These are phyloP conservation scores for Apis dorsata DNA, from an alignment of 1,140 invertebrate species.

Conservation along the genomic window DNA sequence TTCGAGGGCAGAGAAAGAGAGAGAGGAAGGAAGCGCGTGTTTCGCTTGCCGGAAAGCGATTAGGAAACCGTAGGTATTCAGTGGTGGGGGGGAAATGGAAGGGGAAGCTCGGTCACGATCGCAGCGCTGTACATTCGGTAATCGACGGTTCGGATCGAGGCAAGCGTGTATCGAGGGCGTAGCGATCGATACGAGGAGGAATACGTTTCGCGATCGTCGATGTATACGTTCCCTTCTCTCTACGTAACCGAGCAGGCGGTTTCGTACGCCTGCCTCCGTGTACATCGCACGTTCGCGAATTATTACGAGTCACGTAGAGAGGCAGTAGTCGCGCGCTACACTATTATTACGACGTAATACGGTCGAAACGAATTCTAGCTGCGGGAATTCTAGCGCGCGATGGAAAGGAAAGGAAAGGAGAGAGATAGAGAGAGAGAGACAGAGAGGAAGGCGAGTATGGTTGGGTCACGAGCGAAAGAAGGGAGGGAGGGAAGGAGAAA, in stretches of 20 bases:
- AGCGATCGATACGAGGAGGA: conserved; percentile 22
- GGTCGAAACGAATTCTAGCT: conserved; percentile 35
- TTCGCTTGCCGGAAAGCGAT: conserved; percentile 42
- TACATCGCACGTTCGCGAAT: conserved; percentile 58
- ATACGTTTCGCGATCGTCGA: not conserved
- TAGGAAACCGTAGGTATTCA: conserved; percentile 35
- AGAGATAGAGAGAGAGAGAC: conserved; percentile 2
- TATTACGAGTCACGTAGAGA: conserved; percentile 51
- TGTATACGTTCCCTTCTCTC: not conserved
- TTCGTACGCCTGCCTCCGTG: conserved; percentile 35
- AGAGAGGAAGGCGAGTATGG: not conserved
- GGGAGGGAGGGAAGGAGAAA: not conserved
- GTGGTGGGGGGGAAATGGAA: conserved; percentile 36
- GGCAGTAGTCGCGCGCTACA: conserved; percentile 42
- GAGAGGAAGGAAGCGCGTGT: not conserved
- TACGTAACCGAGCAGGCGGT: conserved; percentile 21
- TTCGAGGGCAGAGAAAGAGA: not conserved
- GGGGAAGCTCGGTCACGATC: conserved; percentile 38
- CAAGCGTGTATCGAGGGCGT: conserved; percentile 16
- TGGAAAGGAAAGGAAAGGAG: not conserved
- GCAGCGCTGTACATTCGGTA: not conserved
- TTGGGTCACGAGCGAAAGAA: conserved; percentile 6
- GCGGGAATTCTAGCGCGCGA: conserved; percentile 28
- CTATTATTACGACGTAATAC: conserved; percentile 59
- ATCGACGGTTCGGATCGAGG: no score